Evolutionary conservation across 1,140 invertebrate species (phyloP).

Genomic region (Acromyrmex heyeri): DNA sequence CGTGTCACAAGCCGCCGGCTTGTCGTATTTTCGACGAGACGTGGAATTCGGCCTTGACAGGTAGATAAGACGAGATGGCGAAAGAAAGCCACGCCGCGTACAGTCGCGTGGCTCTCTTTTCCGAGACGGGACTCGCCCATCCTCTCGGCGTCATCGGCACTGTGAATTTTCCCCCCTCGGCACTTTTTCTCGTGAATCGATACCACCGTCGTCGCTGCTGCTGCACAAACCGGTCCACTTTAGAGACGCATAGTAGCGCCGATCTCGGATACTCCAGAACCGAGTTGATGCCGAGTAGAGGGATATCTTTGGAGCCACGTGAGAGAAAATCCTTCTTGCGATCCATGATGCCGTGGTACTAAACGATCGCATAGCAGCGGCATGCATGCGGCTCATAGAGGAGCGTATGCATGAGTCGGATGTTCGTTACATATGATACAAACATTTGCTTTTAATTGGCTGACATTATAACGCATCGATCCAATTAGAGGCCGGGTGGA

Average conservation of each 20-base stretch:
- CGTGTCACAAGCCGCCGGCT: conserved; percentile 5
- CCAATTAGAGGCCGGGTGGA: conserved; percentile 81
- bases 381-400: conserved; percentile 3
- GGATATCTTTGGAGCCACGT: conserved; percentile 18
- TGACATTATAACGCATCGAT: conserved; percentile 79
- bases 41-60: conserved; percentile 41
- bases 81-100: neutral
- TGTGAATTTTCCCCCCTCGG: neutral
- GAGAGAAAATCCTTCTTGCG: conserved; percentile 28
- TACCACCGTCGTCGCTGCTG: conserved; percentile 26
- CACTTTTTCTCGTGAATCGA: conserved; percentile 63
- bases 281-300: neutral
- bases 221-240: conserved; percentile 64
- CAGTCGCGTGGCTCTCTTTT: conserved; percentile 23
- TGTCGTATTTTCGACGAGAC: conserved; percentile 47
- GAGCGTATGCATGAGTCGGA: conserved; percentile 26
- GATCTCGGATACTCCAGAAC: conserved; percentile 4
- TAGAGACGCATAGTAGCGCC: conserved; percentile 48
- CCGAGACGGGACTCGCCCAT: conserved; percentile 10
- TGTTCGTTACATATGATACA: conserved; percentile 78
- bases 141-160: neutral
- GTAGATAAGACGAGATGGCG: conserved; percentile 19
- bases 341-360: neutral
- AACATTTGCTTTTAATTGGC: conserved; percentile 81
- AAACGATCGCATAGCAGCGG: conserved; percentile 1